Evolutionary conservation across 2,113 vertebrate genomes (phyloP).

Genomic region (Raja brachyura): DNA sequence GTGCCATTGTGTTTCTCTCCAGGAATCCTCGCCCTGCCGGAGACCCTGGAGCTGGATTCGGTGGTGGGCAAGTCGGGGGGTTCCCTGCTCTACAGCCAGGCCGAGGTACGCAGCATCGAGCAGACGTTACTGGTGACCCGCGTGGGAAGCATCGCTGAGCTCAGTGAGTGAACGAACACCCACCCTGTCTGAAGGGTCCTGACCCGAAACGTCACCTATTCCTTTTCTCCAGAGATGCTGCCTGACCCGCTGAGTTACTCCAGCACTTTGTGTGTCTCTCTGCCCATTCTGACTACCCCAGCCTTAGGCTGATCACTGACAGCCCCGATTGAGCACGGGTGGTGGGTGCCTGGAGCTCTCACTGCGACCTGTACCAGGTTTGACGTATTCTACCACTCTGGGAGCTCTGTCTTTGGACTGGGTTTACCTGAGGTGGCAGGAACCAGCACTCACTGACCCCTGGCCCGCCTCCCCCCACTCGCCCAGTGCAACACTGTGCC

Average conservation of each 20-base stretch:
- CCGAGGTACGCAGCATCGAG: conserved; percentile 83
- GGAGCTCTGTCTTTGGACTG: not conserved
- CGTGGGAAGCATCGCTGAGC: conserved; percentile 90
- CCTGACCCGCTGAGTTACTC: too few species aligned
- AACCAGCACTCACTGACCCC: too few species aligned
- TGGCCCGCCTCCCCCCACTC: too few species aligned
- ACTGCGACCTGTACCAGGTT: not conserved
- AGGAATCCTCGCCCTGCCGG: conserved; percentile 90
- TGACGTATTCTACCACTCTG: not conserved
- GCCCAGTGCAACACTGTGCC: too few species aligned
- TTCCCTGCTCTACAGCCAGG: conserved; percentile 80
- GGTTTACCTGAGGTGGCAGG: too few species aligned
- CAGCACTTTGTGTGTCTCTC: too few species aligned
- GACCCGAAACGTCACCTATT: too few species aligned
- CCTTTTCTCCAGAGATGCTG: too few species aligned
- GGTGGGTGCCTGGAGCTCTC: too few species aligned
- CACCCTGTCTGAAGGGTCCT: too few species aligned
- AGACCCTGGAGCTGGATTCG: conserved; percentile 81
- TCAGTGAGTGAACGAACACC: conserved; percentile 73
- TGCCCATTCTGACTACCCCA: not conserved
- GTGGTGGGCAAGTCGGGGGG: conserved; percentile 81
- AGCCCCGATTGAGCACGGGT: too few species aligned
- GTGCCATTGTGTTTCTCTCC: conserved; percentile 40
- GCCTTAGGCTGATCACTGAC: too few species aligned
- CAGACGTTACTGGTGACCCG: conserved; percentile 89